phyloP scores from a whole-genome alignment of 2,113 vertebrate species.

The Coptodon bakossiorum region DNA sequence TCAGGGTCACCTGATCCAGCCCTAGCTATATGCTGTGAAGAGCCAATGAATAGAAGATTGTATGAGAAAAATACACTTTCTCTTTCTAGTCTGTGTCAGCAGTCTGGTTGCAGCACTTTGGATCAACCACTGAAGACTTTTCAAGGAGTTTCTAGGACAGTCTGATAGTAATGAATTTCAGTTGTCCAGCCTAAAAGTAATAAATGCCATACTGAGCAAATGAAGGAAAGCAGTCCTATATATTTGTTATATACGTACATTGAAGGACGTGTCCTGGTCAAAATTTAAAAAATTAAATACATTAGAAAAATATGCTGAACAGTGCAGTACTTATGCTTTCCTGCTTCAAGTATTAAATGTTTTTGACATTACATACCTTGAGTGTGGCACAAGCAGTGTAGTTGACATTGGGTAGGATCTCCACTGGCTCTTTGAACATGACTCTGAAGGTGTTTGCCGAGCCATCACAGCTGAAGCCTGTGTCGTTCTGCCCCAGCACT shows the following conservation, averaged over 20 bases:
- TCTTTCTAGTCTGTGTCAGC: neutral
- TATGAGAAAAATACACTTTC: neutral
- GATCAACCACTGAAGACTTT: neutral
- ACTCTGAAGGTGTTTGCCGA: conserved; percentile 94
- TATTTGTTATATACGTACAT: neutral
- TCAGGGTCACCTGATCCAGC: neutral
- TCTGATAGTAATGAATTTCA: neutral
- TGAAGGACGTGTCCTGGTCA: neutral
- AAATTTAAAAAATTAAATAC: accelerated
- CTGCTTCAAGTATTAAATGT: neutral
- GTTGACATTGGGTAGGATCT: conserved; percentile 93
- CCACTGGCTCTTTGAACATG: conserved; percentile 97
- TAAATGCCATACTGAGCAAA: neutral
- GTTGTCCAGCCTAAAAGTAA: neutral
- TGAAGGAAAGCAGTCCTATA: neutral
- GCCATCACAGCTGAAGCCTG: conserved; percentile 95
- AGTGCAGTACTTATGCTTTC: neutral
- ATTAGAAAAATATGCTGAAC: neutral
- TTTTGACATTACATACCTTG: conserved; percentile 73
- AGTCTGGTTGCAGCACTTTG: neutral
- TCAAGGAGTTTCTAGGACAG: neutral
- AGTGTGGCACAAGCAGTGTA: conserved; percentile 94
- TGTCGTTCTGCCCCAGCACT: conserved; percentile 93
- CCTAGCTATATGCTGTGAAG: neutral
- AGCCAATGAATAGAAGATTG: neutral